Evolutionary conservation across 2,113 vertebrate genomes (phyloP).

Genomic region (Epinephelus moara): DNA sequence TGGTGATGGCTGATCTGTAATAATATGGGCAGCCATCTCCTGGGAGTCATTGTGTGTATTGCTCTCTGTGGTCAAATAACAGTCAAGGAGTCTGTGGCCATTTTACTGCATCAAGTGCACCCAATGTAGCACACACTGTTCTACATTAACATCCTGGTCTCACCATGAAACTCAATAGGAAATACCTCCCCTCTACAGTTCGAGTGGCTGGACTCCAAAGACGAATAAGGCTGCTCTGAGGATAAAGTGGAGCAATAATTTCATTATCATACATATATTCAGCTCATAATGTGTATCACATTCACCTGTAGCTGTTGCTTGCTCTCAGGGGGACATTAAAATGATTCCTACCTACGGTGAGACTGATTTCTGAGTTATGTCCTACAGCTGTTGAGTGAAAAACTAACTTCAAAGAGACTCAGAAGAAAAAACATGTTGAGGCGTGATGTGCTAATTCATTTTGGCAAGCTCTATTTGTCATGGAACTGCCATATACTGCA

Average conservation of each 20-base stretch:
- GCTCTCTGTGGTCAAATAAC: constrained; percentile 35
- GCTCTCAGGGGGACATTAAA: neutral
- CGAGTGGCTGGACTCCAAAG: neutral
- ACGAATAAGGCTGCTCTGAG: neutral
- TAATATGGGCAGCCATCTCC: constrained; percentile 2
- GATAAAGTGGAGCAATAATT: neutral
- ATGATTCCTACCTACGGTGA: neutral
- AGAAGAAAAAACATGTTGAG: neutral
- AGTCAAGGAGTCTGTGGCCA: constrained; percentile 13
- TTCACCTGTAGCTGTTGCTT: neutral
- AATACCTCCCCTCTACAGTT: neutral
- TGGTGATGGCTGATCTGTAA: constrained; percentile 10
- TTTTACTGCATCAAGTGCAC: constrained; percentile 25
- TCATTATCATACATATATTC: neutral
- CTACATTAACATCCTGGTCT: neutral
- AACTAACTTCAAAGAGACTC: neutral
- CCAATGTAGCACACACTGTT: constrained; percentile 24
- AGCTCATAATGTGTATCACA: neutral
- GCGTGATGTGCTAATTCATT: neutral
- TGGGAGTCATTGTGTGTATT: constrained; percentile 18
- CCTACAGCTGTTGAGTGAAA: neutral
- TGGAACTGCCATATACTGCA: neutral
- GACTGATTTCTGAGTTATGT: neutral
- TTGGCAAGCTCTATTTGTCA: constrained; percentile 5
- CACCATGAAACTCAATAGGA: neutral